These are phyloP conservation scores for Rhamphomyia laevipes DNA, from an alignment of 2,888 invertebrate genomes.

Conservation along the genomic window DNA sequence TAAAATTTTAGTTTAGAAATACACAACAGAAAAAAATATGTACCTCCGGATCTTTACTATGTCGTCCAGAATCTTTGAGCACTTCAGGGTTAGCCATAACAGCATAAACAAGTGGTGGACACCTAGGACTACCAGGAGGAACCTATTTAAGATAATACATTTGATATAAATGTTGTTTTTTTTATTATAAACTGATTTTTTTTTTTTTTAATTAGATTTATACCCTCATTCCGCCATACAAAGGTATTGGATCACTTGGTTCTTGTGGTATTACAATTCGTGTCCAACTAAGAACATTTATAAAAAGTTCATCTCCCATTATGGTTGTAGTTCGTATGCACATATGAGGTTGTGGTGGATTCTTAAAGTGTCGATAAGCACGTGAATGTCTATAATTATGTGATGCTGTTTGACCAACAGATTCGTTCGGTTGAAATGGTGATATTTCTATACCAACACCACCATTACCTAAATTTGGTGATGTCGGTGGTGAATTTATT, in stretches of 20 bases:
- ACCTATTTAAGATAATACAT: slow-evolving; percentile 33
- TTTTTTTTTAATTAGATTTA: slow-evolving; percentile 11
- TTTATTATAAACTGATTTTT: background rate
- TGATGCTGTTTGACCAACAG: slow-evolving; percentile 28
- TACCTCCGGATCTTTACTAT: slow-evolving; percentile 50
- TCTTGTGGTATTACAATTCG: slow-evolving; percentile 55
- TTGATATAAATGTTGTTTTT: background rate
- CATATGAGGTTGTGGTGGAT: slow-evolving; percentile 66
- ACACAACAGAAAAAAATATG: slow-evolving; percentile 13
- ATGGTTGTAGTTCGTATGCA: slow-evolving; percentile 50
- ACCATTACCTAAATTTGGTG: background rate
- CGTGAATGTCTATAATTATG: slow-evolving; percentile 47
- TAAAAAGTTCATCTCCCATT: slow-evolving; percentile 42
- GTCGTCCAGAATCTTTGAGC: slow-evolving; percentile 54
- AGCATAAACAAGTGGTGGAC: slow-evolving; percentile 53
- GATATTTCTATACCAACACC: too few species aligned
- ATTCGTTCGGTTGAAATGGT: background rate
- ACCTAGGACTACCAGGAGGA: slow-evolving; percentile 48
- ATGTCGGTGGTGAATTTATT: background rate
- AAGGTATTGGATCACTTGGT: slow-evolving; percentile 53
- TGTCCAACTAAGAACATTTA: slow-evolving; percentile 63
- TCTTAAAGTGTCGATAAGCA: slow-evolving; percentile 56
- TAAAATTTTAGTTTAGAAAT: background rate
- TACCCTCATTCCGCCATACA: slow-evolving; percentile 63
- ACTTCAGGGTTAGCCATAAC: slow-evolving; percentile 65